Evolutionary conservation across 2,888 invertebrate genomes (phyloP).

Genomic region (Graphium colonna): DNA sequence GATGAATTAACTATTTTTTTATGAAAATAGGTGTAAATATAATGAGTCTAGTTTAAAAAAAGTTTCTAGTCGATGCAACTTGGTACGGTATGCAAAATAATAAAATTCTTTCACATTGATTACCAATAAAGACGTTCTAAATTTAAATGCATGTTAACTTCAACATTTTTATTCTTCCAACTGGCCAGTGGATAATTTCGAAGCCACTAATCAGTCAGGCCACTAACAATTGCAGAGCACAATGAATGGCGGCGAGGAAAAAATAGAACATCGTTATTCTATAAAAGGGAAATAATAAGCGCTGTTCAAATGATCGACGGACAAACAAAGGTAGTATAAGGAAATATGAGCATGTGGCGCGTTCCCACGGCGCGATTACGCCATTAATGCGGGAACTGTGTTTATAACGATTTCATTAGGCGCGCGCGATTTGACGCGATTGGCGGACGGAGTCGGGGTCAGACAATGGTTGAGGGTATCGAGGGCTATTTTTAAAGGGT

Average conservation of each 20-base stretch:
- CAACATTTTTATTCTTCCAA: not conserved
- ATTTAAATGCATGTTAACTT: not conserved
- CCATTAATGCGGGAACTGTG: slow-evolving; percentile 39
- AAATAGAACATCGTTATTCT: not conserved
- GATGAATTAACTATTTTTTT: too few relatives aligned
- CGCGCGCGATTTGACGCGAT: slow-evolving; percentile 47
- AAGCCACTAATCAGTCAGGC: not conserved
- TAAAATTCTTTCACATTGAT: too few relatives aligned
- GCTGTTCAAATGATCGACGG: slow-evolving; percentile 18
- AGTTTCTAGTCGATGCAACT: too few relatives aligned
- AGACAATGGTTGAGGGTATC: too few relatives aligned
- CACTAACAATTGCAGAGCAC: not conserved
- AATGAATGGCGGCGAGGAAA: not conserved
- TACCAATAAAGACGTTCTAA: too few relatives aligned
- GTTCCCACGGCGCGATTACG: slow-evolving; percentile 57
- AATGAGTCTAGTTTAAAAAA: too few relatives aligned
- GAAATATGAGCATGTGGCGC: slow-evolving; percentile 42
- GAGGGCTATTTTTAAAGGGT: too few relatives aligned
- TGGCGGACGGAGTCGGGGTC: slow-evolving; percentile 42
- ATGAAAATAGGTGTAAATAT: too few relatives aligned
- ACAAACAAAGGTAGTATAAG: slow-evolving; percentile 24
- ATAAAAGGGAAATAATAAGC: not conserved
- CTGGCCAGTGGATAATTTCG: not conserved
- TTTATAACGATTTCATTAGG: slow-evolving; percentile 63
- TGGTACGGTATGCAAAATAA: too few relatives aligned